Percentiles rank a stretch among this genome's conserved stretches.
Evolutionary conservation across 2,797 vertebrate species (phyloP).

Genomic region (Silurus lanzhouensis): DNA sequence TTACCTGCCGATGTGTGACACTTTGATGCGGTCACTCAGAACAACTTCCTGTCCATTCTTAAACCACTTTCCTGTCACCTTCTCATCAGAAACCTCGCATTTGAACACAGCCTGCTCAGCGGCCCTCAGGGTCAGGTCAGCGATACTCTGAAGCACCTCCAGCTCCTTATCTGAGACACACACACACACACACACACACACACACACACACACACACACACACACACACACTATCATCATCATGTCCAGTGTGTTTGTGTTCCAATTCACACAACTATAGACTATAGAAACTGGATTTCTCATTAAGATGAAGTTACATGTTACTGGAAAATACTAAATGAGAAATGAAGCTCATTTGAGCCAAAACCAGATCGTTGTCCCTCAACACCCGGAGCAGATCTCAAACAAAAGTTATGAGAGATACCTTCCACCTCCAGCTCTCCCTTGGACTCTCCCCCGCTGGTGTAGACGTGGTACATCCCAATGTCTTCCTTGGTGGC

Average conservation of each 20-base stretch:
- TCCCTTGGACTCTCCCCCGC: conserved; percentile 85
- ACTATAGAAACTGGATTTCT: not conserved
- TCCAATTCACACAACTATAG: too few species aligned
- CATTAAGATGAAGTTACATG: not conserved
- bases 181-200: conserved; percentile 34
- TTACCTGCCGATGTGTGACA: conserved; percentile 86
- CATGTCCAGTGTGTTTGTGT: too few species aligned
- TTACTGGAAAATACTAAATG: not conserved
- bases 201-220: too few species aligned
- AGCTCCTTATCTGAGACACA: conserved; percentile 83
- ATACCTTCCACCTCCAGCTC: conserved; percentile 90
- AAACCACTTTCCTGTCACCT: conserved; percentile 89
- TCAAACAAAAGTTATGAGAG: not conserved
- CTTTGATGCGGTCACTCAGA: conserved; percentile 81
- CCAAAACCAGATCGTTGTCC: not conserved
- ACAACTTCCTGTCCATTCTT: conserved; percentile 85
- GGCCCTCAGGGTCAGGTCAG: conserved; percentile 86
- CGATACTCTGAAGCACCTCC: conserved; percentile 85
- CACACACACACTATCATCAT: not conserved
- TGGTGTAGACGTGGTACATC: conserved; percentile 80
- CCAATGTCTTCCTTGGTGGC: conserved; percentile 81
- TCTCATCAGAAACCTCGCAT: conserved; percentile 92
- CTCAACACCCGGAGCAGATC: not conserved
- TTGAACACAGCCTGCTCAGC: conserved; percentile 87
- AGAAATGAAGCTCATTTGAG: not conserved